Percentiles rank a stretch among this genome's conserved stretches.
Evolutionary conservation across 2,888 invertebrate genomes (phyloP).

Genomic region (Hedya salicella): DNA sequence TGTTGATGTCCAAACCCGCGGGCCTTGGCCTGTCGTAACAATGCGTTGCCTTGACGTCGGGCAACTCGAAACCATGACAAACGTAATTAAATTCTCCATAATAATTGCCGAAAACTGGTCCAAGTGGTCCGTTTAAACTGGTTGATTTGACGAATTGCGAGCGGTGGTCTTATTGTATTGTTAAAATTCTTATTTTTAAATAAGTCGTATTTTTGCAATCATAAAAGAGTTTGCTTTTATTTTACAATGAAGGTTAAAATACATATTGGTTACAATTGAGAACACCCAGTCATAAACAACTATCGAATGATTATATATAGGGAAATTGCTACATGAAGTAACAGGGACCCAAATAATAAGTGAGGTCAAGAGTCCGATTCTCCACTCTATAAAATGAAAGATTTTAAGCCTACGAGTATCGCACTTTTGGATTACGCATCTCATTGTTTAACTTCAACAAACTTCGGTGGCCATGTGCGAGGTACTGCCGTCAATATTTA

Average conservation of each 20-base stretch:
- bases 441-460: conserved; percentile 23
- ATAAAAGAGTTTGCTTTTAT: not conserved
- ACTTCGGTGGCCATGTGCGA: conserved; percentile 29
- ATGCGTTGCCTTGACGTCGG: conserved; percentile 43
- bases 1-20: conserved; percentile 46
- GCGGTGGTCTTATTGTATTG: not conserved
- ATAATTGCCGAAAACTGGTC: conserved; percentile 33
- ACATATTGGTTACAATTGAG: no score
- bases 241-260: no score
- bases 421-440: not conserved
- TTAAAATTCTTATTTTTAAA: not conserved
- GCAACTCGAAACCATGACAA: conserved; percentile 27
- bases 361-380: no score
- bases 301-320: no score
- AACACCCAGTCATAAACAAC: no score
- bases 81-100: conserved; percentile 36
- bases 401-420: no score
- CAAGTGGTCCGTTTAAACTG: conserved; percentile 9
- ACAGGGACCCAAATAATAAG: no score
- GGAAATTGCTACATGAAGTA: no score
- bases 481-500: conserved; percentile 64
- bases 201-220: not conserved
- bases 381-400: no score
- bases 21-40: conserved; percentile 55
- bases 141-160: not conserved